Evolutionary conservation across 2,888 invertebrate species (phyloP), one percentile per base, ranked within the genome.

Genomic region (Caradrina clavipalpis): DNA sequence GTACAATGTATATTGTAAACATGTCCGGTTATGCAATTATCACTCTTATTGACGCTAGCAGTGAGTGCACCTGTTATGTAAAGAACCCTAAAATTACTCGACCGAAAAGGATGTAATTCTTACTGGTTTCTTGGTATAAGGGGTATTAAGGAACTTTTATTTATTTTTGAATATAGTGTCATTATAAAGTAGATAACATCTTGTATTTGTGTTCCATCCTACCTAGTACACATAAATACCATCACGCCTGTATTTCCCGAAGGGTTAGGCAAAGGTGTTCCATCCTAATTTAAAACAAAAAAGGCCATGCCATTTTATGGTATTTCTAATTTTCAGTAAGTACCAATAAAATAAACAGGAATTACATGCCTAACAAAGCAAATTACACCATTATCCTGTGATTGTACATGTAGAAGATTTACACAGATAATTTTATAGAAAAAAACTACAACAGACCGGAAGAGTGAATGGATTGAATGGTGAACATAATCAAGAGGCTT

Each of bases 401-500:
- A 76, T 80, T 80, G 69, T 73, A 67, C 47, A 56, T 26, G 55
- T 76, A 70, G 21, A 67, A 80, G 65, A 76, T 78, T 69, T 54
- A 64, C 61, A 73, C 26, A 10, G 69, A 78, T 70, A 69, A 73
- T 70, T 70, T 76, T 51, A 74, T 78, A 69, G 64, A 67, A 78
- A 80, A 31, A 78, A 73, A 56, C 72, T 58, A 74, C 69, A 73
- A 69, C 67, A 5, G 61, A 68, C 55, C 81, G 83, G 83, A 81
- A 73, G 75, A 70, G 49, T 56, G 69, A 72, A 69, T 58, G 67
- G 54, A 67, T 69, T 81, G 76, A 75, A 78, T 83, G 73, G 76
- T 82, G 78, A 66, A 72, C 69, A 72, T 83, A 83, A 83, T 83
- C 68, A 72, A 56, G 55, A 55, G 15, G 73, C 64, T 77, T 83